Evolutionary conservation across 2,797 vertebrate species (phyloP).

Genomic region (Stomatorhinus walkeri): DNA sequence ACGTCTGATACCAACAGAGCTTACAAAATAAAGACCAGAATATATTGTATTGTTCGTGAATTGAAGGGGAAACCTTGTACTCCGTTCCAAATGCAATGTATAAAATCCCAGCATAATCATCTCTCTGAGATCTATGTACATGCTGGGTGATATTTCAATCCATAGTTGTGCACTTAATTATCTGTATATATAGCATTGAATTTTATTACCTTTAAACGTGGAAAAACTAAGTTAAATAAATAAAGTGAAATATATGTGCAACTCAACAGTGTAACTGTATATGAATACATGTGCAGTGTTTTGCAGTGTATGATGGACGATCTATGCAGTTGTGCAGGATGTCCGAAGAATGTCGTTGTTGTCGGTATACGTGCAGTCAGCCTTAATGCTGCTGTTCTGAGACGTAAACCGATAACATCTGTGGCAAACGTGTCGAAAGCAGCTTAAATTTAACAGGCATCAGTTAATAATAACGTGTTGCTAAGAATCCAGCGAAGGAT

Average conservation of each 20-base stretch:
- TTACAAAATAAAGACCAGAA: background rate
- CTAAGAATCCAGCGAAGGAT: background rate
- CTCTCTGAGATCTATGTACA: background rate
- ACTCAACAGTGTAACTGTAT: background rate
- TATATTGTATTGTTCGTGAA: background rate
- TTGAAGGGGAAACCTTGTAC: background rate
- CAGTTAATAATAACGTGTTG: background rate
- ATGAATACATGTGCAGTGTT: background rate
- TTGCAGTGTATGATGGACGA: background rate
- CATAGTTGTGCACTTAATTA: background rate
- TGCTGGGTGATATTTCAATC: background rate
- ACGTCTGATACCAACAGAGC: background rate
- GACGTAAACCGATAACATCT: background rate
- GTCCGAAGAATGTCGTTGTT: background rate
- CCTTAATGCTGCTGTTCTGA: background rate
- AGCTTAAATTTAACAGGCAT: background rate
- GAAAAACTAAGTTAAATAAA: background rate
- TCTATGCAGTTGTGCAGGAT: background rate
- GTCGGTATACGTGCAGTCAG: background rate
- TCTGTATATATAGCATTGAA: background rate
- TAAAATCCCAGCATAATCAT: background rate
- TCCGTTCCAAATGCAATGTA: background rate
- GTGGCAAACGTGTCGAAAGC: background rate
- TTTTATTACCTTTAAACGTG: background rate
- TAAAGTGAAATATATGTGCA: background rate